Conservation (phyloP, 2,888 invertebrate species). For the Salticus scenicus region DNA sequence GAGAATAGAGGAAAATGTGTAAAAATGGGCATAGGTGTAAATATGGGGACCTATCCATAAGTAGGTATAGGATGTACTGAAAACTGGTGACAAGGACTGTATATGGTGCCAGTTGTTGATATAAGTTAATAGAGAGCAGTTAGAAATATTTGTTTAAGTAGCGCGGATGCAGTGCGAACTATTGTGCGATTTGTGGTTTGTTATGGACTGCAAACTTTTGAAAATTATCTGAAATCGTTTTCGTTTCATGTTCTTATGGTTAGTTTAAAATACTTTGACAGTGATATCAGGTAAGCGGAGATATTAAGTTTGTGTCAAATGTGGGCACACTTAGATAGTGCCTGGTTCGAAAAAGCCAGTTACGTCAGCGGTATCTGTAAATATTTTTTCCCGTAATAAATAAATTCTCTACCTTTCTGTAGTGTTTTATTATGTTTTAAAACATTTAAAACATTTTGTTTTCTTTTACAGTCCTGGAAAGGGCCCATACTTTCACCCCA, state of each 20-base stretch:
- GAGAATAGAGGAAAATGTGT: no score
- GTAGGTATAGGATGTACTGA: background rate
- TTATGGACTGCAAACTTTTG: background rate
- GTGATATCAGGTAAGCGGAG: background rate
- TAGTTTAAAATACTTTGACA: background rate
- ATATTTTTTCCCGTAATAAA: no score
- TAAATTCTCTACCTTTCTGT: no score
- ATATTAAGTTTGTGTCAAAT: background rate
- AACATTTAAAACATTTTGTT: background rate
- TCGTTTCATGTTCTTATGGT: no score
- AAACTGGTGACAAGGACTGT: background rate
- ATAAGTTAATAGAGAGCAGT: background rate
- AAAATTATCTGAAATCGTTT: no score
- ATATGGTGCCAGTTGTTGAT: background rate
- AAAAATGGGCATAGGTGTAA: no score
- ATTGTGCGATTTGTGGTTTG: background rate
- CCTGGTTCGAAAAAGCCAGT: background rate
- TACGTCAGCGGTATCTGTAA: no score
- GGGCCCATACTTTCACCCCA: background rate
- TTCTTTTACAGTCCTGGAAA: background rate
- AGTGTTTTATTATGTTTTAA: no score
- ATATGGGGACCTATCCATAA: no score
- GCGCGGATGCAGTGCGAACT: background rate
- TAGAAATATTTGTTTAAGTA: background rate
- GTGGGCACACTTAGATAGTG: background rate